phyloP scores from a whole-genome alignment of 2,113 vertebrate species.

The Thunnus thynnus region DNA sequence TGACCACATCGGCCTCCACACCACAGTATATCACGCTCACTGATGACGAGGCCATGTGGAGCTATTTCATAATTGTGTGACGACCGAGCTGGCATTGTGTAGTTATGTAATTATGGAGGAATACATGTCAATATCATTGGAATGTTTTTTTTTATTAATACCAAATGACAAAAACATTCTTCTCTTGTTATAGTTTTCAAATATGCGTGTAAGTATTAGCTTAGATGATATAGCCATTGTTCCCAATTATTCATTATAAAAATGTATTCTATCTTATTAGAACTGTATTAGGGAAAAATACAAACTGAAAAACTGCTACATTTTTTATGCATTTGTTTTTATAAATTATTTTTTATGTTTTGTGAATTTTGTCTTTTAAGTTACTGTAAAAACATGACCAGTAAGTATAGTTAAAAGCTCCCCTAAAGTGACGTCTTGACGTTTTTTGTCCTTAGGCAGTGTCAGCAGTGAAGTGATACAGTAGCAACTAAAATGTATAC shows the following conservation, averaged over 20 bases:
- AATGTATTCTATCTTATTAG: not conserved
- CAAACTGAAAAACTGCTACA: too few relatives aligned
- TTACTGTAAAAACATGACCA: too few relatives aligned
- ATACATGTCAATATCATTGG: not conserved
- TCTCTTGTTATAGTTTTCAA: too few relatives aligned
- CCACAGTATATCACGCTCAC: conserved; percentile 20
- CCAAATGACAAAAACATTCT: not conserved
- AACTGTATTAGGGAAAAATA: too few relatives aligned
- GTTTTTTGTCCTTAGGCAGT: not conserved
- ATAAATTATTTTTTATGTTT: too few relatives aligned
- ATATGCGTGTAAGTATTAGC: too few relatives aligned
- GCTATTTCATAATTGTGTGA: conserved; percentile 44
- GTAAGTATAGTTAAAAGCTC: not conserved
- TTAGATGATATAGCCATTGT: not conserved
- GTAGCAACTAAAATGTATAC: conserved; percentile 8
- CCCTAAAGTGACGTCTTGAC: conserved; percentile 12
- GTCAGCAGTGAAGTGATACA: conserved; percentile 41
- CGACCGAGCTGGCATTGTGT: not conserved
- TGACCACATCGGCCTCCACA: conserved; percentile 24
- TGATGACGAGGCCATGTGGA: conserved; percentile 46
- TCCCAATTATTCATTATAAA: not conserved
- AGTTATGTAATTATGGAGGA: conserved; percentile 40
- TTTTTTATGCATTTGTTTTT: too few relatives aligned
- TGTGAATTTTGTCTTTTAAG: too few relatives aligned
- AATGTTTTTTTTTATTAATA: not conserved